Conservation (phyloP, 2,113 vertebrate genomes). For the Tinamus guttatus region DNA sequence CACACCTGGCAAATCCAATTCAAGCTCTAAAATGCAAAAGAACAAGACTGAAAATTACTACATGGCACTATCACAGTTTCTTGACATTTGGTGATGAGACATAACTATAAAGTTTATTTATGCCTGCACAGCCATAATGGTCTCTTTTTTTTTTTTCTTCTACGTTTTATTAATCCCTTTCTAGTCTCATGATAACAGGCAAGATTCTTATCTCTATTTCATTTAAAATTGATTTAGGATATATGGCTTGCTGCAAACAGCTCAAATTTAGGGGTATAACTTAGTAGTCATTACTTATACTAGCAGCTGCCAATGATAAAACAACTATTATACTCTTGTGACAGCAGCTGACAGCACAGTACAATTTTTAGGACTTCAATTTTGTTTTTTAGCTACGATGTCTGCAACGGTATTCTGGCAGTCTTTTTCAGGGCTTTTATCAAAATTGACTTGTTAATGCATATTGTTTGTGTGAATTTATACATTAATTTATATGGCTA, state of each 20-base stretch:
- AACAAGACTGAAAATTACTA: conserved; percentile 12
- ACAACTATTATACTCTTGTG: background rate
- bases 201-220: background rate
- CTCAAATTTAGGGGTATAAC: background rate
- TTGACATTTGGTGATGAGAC: background rate
- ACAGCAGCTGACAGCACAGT: background rate
- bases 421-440: background rate
- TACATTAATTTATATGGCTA: background rate
- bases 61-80: background rate
- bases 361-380: conserved; percentile 6
- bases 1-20: conserved; percentile 34
- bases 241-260: background rate
- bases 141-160: background rate
- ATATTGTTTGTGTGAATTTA: background rate
- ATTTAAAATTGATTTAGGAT: conserved; percentile 36
- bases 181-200: background rate
- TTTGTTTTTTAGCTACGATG: background rate
- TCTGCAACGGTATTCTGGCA: background rate
- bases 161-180: conserved; percentile 16
- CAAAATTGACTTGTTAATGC: background rate
- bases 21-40: background rate
- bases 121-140: background rate
- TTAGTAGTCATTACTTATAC: conserved; percentile 2
- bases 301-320: conserved; percentile 16
- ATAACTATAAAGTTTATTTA: background rate